Evolutionary conservation across 2,888 invertebrate genomes (phyloP).

Genomic region (Eristalis tenax): DNA sequence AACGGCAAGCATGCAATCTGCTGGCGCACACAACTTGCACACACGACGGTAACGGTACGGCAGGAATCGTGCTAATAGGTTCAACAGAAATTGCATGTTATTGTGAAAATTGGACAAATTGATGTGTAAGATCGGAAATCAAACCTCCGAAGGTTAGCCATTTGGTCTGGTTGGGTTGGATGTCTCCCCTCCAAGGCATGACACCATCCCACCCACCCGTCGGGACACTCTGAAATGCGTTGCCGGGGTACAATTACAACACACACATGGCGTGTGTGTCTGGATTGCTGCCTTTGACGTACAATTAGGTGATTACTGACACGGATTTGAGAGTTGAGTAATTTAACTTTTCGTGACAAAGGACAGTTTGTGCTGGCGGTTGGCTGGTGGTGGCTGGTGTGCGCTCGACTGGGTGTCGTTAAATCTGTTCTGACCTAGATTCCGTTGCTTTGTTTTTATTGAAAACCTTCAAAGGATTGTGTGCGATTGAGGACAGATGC

Average conservation of each 20-base stretch:
- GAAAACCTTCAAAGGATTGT: neutral
- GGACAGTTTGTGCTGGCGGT: neutral
- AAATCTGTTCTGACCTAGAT: neutral
- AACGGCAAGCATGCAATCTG: neutral
- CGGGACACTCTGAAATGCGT: neutral
- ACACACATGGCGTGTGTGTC: conserved; percentile 1
- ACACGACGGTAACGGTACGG: too few relatives aligned
- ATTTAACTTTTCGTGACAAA: conserved; percentile 55
- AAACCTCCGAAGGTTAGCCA: conserved; percentile 7
- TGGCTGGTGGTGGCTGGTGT: neutral
- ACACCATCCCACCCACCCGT: neutral
- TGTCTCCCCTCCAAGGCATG: neutral
- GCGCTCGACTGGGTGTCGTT: neutral
- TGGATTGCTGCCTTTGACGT: conserved; percentile 25
- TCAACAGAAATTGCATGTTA: conserved; percentile 19
- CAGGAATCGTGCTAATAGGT: conserved; percentile 16
- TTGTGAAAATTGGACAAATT: conserved; percentile 30
- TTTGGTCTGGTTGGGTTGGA: neutral
- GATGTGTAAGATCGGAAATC: conserved; percentile 34
- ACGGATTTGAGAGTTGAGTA: conserved; percentile 51
- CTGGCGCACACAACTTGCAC: neutral
- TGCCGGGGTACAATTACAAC: conserved; percentile 17
- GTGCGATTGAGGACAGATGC: neutral
- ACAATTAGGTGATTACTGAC: conserved; percentile 53
- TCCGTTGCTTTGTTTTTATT: too few relatives aligned